A percentile compares a stretch with the other conserved stretches of the same genome.
phyloP scores from a whole-genome alignment of 1,140 invertebrate genomes.

The Zaprionus capensis region DNA sequence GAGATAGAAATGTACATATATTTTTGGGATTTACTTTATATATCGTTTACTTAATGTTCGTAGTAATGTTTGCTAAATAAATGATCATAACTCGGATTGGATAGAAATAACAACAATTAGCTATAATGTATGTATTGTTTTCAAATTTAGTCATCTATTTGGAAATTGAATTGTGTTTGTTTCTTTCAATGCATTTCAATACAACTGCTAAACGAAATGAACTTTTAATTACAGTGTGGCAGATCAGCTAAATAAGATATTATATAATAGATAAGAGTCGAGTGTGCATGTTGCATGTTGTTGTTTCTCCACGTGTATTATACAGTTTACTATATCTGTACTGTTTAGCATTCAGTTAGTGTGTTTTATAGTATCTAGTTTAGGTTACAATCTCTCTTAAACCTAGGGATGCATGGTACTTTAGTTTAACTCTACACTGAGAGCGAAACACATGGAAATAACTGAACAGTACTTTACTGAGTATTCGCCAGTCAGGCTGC shows the following conservation, averaged over 20 bases:
- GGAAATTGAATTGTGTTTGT: constrained; percentile 68
- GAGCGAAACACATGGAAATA: neutral
- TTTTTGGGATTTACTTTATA: constrained; percentile 13
- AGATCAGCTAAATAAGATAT: constrained; percentile 20
- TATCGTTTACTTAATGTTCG: neutral
- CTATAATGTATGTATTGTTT: neutral
- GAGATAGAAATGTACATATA: constrained; percentile 39
- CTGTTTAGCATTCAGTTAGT: neutral
- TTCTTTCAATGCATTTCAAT: constrained; percentile 52
- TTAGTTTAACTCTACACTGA: neutral
- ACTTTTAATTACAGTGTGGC: constrained; percentile 17
- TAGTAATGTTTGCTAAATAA: constrained; percentile 39
- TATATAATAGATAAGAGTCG: neutral
- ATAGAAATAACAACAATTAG: constrained; percentile 11
- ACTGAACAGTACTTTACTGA: neutral
- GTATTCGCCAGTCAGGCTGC: constrained; percentile 1
- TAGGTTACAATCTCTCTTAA: neutral
- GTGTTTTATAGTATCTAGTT: neutral
- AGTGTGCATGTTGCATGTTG: constrained; percentile 3
- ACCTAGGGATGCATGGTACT: neutral
- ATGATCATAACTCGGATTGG: constrained; percentile 12
- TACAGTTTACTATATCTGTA: neutral
- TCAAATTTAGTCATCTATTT: constrained; percentile 21
- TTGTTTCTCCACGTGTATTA: neutral
- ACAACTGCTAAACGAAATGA: constrained; percentile 17